These are phyloP conservation scores for Ferrisia virgata DNA, from an alignment of 2,888 invertebrate genomes.

Conservation along the genomic window DNA sequence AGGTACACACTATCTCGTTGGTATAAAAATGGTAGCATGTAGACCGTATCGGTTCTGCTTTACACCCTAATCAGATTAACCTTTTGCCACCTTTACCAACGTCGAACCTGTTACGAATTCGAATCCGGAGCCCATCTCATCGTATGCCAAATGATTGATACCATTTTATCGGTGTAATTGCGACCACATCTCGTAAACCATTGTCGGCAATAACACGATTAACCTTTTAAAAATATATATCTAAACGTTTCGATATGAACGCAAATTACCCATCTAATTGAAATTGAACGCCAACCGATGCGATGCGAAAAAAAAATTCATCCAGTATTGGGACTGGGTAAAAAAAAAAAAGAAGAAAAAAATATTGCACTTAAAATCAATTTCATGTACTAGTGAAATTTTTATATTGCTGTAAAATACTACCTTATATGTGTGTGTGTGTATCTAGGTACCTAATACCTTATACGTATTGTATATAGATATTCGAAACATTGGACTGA, in stretches of 20 bases:
- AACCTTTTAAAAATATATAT: conserved; percentile 21
- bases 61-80: conserved; percentile 23
- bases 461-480: background rate
- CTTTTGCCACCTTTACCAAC: conserved; percentile 1
- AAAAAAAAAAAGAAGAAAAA: background rate
- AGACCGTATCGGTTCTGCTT: background rate
- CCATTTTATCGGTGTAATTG: background rate
- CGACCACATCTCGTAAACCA: no score
- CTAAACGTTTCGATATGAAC: background rate
- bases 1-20: no score
- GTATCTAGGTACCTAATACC: no score
- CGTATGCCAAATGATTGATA: background rate
- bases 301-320: no score
- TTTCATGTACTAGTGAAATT: conserved; percentile 9
- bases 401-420: background rate
- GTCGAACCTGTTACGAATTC: conserved; percentile 13
- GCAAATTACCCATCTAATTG: background rate
- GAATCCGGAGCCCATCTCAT: background rate
- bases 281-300: conserved; percentile 24
- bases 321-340: no score
- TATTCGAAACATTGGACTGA: background rate
- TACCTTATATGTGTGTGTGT: no score
- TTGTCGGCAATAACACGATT: conserved; percentile 11
- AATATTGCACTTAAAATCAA: background rate
- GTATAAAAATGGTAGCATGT: background rate